A percentile compares a stretch with the other conserved stretches of the same genome.
phyloP scores from a whole-genome alignment of 2,888 invertebrate species.

The Sinodicranocentrus sp. region DNA sequence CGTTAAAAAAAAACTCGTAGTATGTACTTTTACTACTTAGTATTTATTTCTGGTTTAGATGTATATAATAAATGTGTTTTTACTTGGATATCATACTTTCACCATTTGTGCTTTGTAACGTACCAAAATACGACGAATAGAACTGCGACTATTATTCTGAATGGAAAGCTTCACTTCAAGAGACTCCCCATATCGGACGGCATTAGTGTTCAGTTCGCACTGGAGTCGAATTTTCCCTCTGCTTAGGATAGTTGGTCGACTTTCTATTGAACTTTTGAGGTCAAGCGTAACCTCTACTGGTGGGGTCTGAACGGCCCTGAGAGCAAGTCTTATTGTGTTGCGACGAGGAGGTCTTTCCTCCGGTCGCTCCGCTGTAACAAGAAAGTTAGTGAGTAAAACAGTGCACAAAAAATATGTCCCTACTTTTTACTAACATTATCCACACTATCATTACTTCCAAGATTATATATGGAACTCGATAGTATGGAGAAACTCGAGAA shows the following conservation, averaged over 20 bases:
- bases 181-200: slow-evolving; percentile 90
- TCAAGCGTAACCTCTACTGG: slow-evolving; percentile 68
- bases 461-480: too few species aligned
- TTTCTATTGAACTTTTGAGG: slow-evolving; percentile 70
- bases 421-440: too few species aligned
- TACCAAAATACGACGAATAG: slow-evolving; percentile 90
- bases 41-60: too few species aligned
- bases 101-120: slow-evolving; percentile 14
- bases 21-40: too few species aligned
- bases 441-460: too few species aligned
- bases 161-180: slow-evolving; percentile 87
- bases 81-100: neutral
- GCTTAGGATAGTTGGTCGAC: slow-evolving; percentile 82
- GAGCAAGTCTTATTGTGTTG: slow-evolving; percentile 90
- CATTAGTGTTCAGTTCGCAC: slow-evolving; percentile 88
- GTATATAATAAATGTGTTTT: too few species aligned
- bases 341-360: slow-evolving; percentile 90
- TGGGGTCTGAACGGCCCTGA: slow-evolving; percentile 78
- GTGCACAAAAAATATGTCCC: slow-evolving; percentile 34
- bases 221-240: slow-evolving; percentile 90
- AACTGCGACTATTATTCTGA: slow-evolving; percentile 90
- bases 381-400: slow-evolving; percentile 4
- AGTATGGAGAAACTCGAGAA: too few species aligned
- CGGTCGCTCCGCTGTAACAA: slow-evolving; percentile 86
- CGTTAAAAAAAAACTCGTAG: too few species aligned